These are phyloP conservation scores for Ips typographus DNA, from an alignment of 1,140 invertebrate species.

Conservation along the genomic window DNA sequence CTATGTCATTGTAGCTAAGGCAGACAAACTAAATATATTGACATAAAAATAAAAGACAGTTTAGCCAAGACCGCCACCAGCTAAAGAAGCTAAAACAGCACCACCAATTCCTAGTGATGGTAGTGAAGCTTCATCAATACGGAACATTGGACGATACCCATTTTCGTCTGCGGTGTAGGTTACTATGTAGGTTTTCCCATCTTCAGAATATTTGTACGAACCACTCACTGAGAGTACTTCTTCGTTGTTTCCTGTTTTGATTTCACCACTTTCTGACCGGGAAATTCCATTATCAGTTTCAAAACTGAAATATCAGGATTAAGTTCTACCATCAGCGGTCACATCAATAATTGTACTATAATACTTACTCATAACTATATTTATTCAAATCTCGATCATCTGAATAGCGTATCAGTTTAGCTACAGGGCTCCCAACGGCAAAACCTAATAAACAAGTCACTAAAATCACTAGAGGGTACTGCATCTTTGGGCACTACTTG, in stretches of 20 bases:
- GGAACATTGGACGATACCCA: background rate
- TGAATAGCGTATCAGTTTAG: background rate
- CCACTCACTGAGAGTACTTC: background rate
- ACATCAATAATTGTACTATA: background rate
- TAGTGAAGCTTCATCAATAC: background rate
- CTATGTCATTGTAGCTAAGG: too few relatives aligned
- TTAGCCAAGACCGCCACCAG: background rate
- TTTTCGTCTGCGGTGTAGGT: background rate
- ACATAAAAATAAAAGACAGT: background rate
- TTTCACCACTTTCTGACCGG: background rate
- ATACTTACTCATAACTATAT: background rate
- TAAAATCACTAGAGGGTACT: too few relatives aligned
- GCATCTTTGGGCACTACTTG: too few relatives aligned
- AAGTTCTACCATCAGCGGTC: too few relatives aligned
- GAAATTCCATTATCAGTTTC: constrained; percentile 3
- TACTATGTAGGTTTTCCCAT: background rate
- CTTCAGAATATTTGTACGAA: background rate
- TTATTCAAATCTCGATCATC: background rate
- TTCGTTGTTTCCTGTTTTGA: background rate
- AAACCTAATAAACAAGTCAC: too few relatives aligned
- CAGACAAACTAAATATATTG: too few relatives aligned
- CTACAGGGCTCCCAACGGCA: too few relatives aligned
- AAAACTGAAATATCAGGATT: background rate
- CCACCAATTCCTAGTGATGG: background rate
- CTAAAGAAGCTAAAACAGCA: background rate